A percentile compares a stretch with the other conserved stretches of the same genome.
Conservation (phyloP, 1,140 invertebrate genomes). For the Trinorchestia longiramus region DNA sequence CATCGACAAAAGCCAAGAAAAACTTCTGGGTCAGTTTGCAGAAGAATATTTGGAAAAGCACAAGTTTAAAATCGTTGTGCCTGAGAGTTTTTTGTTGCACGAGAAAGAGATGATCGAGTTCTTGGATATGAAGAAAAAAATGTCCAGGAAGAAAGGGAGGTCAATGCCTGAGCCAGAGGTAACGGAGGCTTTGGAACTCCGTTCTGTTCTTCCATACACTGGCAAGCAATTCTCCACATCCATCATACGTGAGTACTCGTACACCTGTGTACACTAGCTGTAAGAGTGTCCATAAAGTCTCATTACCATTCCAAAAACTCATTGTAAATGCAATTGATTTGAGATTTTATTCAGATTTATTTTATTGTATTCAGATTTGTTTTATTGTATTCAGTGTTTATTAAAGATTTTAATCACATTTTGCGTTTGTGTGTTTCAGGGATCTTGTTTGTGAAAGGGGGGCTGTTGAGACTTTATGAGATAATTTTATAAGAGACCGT, state of each 20-base stretch:
- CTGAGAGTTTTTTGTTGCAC: slow-evolving; percentile 63
- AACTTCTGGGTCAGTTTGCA: slow-evolving; percentile 62
- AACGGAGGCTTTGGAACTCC: background rate
- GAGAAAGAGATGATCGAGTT: slow-evolving; percentile 62
- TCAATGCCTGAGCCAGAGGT: slow-evolving; percentile 53
- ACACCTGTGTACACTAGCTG: no score
- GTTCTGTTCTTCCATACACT: background rate
- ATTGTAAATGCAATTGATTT: no score
- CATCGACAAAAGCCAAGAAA: slow-evolving; percentile 73
- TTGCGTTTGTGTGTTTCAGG: no score
- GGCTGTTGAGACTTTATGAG: no score
- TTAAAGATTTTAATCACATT: no score
- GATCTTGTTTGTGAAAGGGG: no score
- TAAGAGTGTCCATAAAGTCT: no score
- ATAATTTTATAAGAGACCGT: no score
- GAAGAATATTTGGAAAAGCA: slow-evolving; percentile 62
- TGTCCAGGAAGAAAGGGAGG: slow-evolving; percentile 55
- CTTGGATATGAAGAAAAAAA: slow-evolving; percentile 31
- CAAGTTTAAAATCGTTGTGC: slow-evolving; percentile 63
- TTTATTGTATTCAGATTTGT: no score
- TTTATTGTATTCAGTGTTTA: no score
- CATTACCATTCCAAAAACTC: no score
- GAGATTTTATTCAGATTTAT: no score
- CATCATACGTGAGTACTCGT: slow-evolving; percentile 43
- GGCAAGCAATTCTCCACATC: slow-evolving; percentile 32